Percentiles rank a stretch among this genome's conserved stretches.
phyloP scores from a whole-genome alignment of 2,888 invertebrate genomes.

The Conops quadrifasciatus region DNA sequence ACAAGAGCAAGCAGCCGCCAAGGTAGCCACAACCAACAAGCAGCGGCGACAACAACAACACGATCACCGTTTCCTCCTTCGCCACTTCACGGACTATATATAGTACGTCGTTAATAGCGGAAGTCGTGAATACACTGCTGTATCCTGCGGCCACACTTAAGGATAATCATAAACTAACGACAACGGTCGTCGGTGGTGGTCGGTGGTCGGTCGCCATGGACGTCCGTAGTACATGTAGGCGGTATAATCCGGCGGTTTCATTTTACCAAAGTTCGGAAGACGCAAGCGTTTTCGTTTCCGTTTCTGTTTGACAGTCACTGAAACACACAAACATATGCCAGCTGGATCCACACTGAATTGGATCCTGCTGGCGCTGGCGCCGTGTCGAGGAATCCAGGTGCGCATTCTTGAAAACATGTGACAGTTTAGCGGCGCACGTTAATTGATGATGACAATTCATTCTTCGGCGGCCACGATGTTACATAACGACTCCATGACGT shows the following conservation, averaged over 20 bases:
- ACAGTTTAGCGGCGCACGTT: conserved; percentile 36
- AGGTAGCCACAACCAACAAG: background rate
- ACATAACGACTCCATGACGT: background rate
- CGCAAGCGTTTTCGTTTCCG: conserved; percentile 10
- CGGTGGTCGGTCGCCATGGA: background rate
- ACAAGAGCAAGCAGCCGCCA: background rate
- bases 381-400: background rate
- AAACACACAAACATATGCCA: conserved; percentile 9
- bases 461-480: conserved; percentile 20
- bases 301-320: conserved; percentile 14
- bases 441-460: conserved; percentile 47
- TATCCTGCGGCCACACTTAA: conserved; percentile 34
- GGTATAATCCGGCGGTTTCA: background rate
- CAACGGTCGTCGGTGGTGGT: conserved; percentile 1
- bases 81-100: too few species aligned
- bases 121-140: conserved; percentile 13
- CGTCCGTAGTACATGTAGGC: too few species aligned
- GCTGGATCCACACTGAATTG: background rate
- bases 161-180: conserved; percentile 30
- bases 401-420: background rate
- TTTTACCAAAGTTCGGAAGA: background rate
- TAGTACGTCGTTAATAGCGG: too few species aligned
- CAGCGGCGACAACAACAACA: conserved; percentile 12
- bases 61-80: background rate
- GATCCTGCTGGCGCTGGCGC: background rate